phyloP scores from a whole-genome alignment of 2,797 vertebrate species.

The Hemibagrus guttatus region DNA sequence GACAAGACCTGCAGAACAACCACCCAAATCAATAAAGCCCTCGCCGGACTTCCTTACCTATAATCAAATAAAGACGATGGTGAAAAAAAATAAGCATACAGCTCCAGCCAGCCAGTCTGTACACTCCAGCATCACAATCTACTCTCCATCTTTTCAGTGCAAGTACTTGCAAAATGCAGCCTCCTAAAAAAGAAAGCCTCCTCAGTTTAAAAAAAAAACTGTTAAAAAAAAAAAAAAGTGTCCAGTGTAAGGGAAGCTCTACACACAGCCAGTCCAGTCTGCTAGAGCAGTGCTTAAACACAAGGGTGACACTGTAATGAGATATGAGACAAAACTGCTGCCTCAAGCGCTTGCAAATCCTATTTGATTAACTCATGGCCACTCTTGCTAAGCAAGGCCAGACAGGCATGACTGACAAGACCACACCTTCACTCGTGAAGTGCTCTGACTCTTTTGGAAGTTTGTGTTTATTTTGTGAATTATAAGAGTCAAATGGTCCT shows the following conservation, averaged over 20 bases:
- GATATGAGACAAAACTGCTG: slow-evolving; percentile 47
- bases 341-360: slow-evolving; percentile 56
- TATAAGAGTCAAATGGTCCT: neutral
- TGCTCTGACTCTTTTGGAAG: neutral
- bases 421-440: slow-evolving; percentile 30
- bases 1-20: slow-evolving; percentile 16
- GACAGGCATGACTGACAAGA: slow-evolving; percentile 34
- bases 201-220: neutral
- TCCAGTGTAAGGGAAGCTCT: slow-evolving; percentile 2
- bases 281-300: slow-evolving; percentile 21
- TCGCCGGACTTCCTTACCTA: slow-evolving; percentile 36
- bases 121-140: slow-evolving; percentile 27
- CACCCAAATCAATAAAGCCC: slow-evolving; percentile 11
- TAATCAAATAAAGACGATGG: slow-evolving; percentile 36
- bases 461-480: slow-evolving; percentile 19
- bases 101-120: slow-evolving; percentile 23
- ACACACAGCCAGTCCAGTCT: neutral
- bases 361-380: slow-evolving; percentile 47
- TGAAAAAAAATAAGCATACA: slow-evolving; percentile 15
- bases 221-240: neutral
- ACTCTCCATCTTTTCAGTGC: slow-evolving; percentile 22
- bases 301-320: slow-evolving; percentile 41
- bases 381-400: slow-evolving; percentile 34
- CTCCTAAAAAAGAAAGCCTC: slow-evolving; percentile 9
- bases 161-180: slow-evolving; percentile 20